phyloP scores from a whole-genome alignment of 1,140 invertebrate genomes.

The Cydia splendana region DNA sequence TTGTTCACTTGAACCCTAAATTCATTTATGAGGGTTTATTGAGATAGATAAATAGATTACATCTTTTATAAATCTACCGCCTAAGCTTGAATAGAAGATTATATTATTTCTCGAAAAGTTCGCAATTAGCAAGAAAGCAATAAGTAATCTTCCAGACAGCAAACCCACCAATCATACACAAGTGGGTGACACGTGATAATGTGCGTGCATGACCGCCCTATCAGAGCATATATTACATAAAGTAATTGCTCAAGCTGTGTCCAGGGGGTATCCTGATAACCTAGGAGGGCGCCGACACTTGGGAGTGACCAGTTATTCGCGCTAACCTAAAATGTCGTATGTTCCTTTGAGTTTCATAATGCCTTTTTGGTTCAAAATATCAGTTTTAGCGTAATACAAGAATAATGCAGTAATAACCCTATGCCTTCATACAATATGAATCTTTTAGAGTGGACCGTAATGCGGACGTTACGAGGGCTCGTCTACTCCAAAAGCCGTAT shows the following conservation, averaged over 20 bases:
- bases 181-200: constrained; percentile 1
- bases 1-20: no score
- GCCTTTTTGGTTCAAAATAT: not conserved
- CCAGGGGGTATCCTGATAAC: constrained; percentile 21
- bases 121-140: no score
- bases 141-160: constrained; percentile 10
- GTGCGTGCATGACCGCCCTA: not conserved
- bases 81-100: no score
- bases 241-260: constrained; percentile 7
- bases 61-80: no score
- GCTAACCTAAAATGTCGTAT: not conserved
- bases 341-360: not conserved
- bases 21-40: no score
- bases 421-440: not conserved
- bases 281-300: not conserved
- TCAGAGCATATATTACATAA: constrained; percentile 20
- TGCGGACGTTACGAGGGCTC: not conserved
- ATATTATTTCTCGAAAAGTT: no score
- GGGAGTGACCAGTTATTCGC: not conserved
- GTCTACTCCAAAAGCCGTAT: not conserved
- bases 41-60: no score
- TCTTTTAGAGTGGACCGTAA: not conserved
- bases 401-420: not conserved
- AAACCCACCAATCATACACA: not conserved
- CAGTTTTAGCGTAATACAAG: not conserved